Evolutionary conservation across 1,140 invertebrate genomes (phyloP), one percentile per base, ranked within the genome.

Genomic region (Chelonus insularis): DNA sequence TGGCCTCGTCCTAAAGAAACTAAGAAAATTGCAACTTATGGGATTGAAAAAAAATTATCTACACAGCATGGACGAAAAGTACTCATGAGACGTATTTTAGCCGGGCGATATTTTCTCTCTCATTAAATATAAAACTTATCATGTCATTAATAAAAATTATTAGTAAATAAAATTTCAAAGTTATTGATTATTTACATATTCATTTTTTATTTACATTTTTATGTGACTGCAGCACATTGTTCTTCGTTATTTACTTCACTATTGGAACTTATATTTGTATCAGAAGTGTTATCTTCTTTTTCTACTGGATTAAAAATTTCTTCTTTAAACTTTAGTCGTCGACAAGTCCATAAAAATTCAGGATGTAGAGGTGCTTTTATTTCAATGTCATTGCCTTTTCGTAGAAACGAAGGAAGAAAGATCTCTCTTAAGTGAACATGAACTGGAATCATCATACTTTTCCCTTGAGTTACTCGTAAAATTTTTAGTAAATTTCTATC

Each of bases 1-100:
- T 92, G 92, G 67, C 91, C 91, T 4, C 79, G 86, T 34, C 88
- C 91, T 0, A 87, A 81, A 58, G 91, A 93, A 81, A 82, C 82
- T 0, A 87, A 82, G 68, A 83, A 91, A 66, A 83, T 92, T 6
- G 85, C 85, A 51, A 82, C 83, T 1, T 87, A 90, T 65, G 91
- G 91, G 1, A 92, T 85, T 85, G 70, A 83, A 12, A 78, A 80
- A 0, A 84, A 89, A 67, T 88, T 93, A 81, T 84, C 87, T 0
- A 92, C 90, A 1, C 78, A 79, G 0, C 77, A 68, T 57, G 91
- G 91, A 16, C 81, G 90, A 32, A 84, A 78, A 77, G 76, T 90
- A 41, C 72, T 93, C 5, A 90, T 90, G 89, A 85, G 88, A 69
- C 84, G 90, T 69, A 85, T 92, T 65, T 76, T 93, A 2, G 91